Evolutionary conservation across 1,140 invertebrate genomes (phyloP), one percentile per base, ranked within the genome.

Genomic region (Drosophila bocki): DNA sequence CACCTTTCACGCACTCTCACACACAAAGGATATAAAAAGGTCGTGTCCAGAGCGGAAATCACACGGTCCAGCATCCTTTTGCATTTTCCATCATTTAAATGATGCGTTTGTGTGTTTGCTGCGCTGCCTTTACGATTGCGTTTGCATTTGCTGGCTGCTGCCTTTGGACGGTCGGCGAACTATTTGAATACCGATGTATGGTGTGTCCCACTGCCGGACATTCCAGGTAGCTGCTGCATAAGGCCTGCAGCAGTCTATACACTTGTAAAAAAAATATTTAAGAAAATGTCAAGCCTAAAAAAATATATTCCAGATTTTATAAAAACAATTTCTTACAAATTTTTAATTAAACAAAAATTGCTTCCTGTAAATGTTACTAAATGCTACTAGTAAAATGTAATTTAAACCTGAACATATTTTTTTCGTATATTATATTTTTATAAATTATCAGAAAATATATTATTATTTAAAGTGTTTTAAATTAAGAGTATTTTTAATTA

Each of bases 141-240:
- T 71, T 65, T 50, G 64, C 58, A 62, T 64, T 67, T 71, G 48
- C 63, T 22, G 50, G 50, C 32, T 71, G 48, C 32, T 71, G 64
- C 64, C 64, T 69, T 71, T 35, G 57, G 33, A 29, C 32, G 65
- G 50, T 59, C 29, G 51, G 58, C 47, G 71, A 74, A 74, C 78
- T 85, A 82, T 85, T 85, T 85, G 75, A 86, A 85, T 86, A 85
- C 69, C 82, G 82, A 78, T 75, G 82, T 75, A 78, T 81, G 82
- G 82, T 85, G 82, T 81, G 82, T 60, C 70, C 82, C 82, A 75
- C 56, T 75, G 68, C 39, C 53, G 69, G 69, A 59, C 67, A 71
- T 59, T 58, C 69, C 69, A 59, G 45, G 68, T 72, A 62, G 50
- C 33, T 26, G 50, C 50, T 39, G 26, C 17, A 17, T 7, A 8